Percentiles rank a stretch among this genome's conserved stretches.
These are phyloP conservation scores for Odocoileus hemionus DNA, from an alignment of 2,113 vertebrate species.

Conservation along the genomic window DNA sequence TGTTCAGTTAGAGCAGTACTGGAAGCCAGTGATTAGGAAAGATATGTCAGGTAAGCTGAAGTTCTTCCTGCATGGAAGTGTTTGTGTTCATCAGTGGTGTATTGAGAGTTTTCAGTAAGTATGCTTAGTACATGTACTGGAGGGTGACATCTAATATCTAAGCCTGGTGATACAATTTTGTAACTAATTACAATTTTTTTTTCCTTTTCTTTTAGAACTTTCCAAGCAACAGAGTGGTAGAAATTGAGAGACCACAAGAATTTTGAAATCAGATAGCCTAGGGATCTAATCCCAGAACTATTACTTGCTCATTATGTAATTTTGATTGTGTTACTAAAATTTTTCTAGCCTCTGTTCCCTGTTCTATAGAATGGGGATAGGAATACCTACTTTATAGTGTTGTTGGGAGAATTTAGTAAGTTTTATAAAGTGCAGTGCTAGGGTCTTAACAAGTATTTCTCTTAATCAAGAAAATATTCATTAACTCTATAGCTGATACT, in stretches of 20 bases:
- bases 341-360: neutral
- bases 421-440: neutral
- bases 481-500: neutral
- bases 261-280: neutral
- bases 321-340: neutral
- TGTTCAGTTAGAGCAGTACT: neutral
- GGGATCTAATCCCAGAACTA: neutral
- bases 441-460: slow-evolving; percentile 25
- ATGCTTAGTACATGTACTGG: neutral
- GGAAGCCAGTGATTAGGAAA: neutral
- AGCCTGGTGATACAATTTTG: neutral
- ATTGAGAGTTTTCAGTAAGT: neutral
- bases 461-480: neutral
- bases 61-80: neutral
- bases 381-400: neutral
- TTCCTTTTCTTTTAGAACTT: neutral
- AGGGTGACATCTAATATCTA: neutral
- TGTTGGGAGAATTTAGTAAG: neutral
- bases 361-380: neutral
- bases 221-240: neutral
- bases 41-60: neutral
- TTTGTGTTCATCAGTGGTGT: neutral
- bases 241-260: neutral
- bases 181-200: neutral
- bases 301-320: neutral